These are phyloP conservation scores for Chionodraco myersi DNA, from an alignment of 2,113 vertebrate species.

Conservation along the genomic window DNA sequence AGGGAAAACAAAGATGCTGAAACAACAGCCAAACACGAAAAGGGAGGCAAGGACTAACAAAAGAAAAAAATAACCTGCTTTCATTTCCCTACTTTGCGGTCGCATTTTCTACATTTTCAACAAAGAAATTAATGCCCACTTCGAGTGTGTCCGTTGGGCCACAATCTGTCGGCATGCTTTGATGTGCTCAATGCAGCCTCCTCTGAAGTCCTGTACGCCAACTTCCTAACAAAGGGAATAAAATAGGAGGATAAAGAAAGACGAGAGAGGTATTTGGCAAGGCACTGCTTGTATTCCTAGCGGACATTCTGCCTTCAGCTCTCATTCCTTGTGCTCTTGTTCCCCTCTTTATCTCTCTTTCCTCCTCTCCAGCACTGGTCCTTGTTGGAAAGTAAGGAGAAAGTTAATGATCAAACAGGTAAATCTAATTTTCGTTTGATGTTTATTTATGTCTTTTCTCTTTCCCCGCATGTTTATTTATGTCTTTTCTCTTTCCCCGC, in stretches of 20 bases:
- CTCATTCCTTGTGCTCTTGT: constrained; percentile 58
- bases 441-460: constrained; percentile 69
- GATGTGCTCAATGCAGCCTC: constrained; percentile 80
- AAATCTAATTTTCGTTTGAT: constrained; percentile 73
- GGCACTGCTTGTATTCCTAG: constrained; percentile 78
- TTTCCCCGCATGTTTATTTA: constrained; percentile 73
- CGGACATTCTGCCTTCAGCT: constrained; percentile 76
- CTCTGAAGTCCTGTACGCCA: constrained; percentile 77
- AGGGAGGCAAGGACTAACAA: constrained; percentile 62
- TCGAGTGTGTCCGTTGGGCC: constrained; percentile 78
- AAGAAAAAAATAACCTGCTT: constrained; percentile 54
- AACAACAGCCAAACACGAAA: constrained; percentile 54
- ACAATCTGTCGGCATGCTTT: constrained; percentile 79
- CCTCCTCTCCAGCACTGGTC: constrained; percentile 40
- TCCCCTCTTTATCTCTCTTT: constrained; percentile 42
- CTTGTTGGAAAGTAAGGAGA: constrained; percentile 59
- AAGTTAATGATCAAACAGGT: constrained; percentile 81
- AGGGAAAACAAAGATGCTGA: constrained; percentile 46
- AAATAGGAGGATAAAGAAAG: constrained; percentile 78
- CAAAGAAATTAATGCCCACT: constrained; percentile 82
- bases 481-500: constrained; percentile 51
- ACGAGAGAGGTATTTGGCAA: constrained; percentile 77
- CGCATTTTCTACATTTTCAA: constrained; percentile 74
- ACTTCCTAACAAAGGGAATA: constrained; percentile 83
- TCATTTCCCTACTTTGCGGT: constrained; percentile 67